Conservation (phyloP, 2,113 vertebrate genomes). For the Turnix velox region DNA sequence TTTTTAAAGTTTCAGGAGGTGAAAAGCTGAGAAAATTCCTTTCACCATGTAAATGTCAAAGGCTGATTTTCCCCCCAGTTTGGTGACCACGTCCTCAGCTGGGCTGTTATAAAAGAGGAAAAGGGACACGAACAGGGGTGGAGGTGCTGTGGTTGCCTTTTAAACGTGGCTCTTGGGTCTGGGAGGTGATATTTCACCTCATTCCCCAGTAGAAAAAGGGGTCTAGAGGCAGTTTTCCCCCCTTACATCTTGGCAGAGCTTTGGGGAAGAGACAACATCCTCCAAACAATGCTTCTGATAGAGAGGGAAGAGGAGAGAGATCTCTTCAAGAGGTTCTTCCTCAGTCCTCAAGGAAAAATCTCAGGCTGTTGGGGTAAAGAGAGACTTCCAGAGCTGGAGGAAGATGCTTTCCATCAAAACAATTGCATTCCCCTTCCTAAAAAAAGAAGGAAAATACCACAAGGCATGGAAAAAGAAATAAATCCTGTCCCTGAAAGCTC, state of each 20-base stretch:
- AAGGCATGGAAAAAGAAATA: neutral
- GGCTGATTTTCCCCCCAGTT: neutral
- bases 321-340: neutral
- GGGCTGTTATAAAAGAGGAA: neutral
- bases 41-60: neutral
- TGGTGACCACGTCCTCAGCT: neutral
- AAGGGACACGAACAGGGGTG: neutral
- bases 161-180: neutral
- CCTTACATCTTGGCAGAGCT: neutral
- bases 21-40: conserved; percentile 3
- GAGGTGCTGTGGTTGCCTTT: neutral
- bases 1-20: neutral
- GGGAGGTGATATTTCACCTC: neutral
- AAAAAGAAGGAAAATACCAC: neutral
- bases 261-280: neutral
- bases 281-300: neutral
- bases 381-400: neutral
- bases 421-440: neutral
- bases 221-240: neutral
- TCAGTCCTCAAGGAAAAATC: neutral
- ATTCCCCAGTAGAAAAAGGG: no score
- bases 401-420: neutral
- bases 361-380: neutral
- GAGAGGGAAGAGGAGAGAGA: neutral
- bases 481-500: neutral